Percentiles rank a stretch among this genome's conserved stretches.
These are phyloP conservation scores for Tupaia tana DNA, from an alignment of 2,113 vertebrate genomes.

Conservation along the genomic window DNA sequence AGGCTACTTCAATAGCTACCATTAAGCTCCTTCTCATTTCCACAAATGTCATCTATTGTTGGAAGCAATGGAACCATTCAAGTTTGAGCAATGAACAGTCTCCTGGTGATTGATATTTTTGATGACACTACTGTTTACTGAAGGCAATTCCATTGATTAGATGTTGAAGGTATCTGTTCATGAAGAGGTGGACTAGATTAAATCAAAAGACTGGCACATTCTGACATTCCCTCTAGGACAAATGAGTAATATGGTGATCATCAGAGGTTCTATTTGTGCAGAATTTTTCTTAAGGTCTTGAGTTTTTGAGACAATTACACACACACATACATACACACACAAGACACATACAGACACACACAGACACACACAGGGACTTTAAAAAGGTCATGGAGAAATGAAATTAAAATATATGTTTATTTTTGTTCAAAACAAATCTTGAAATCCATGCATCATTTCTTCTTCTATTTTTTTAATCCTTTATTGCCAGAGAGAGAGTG, in stretches of 20 bases:
- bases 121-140: neutral
- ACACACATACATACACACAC: neutral
- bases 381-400: too few species aligned
- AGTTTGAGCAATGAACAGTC: conserved; percentile 30
- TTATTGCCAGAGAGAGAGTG: too few species aligned
- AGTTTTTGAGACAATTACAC: neutral
- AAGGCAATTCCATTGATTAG: conserved; percentile 24
- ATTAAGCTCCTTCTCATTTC: conserved; percentile 37
- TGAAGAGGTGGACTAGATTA: neutral
- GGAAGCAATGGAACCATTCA: neutral
- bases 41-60: neutral
- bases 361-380: too few species aligned
- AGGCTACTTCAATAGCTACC: neutral
- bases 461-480: too few species aligned
- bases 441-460: too few species aligned
- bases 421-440: too few species aligned
- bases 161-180: neutral
- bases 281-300: neutral
- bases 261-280: neutral
- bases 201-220: neutral
- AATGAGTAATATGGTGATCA: neutral
- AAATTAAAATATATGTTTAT: too few species aligned
- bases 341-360: too few species aligned
- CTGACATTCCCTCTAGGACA: neutral
- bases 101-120: conserved; percentile 46